Evolutionary conservation across 64 coral and sea anemone genomes (phyloP).

Genomic region (Actinia tenebrosa): DNA sequence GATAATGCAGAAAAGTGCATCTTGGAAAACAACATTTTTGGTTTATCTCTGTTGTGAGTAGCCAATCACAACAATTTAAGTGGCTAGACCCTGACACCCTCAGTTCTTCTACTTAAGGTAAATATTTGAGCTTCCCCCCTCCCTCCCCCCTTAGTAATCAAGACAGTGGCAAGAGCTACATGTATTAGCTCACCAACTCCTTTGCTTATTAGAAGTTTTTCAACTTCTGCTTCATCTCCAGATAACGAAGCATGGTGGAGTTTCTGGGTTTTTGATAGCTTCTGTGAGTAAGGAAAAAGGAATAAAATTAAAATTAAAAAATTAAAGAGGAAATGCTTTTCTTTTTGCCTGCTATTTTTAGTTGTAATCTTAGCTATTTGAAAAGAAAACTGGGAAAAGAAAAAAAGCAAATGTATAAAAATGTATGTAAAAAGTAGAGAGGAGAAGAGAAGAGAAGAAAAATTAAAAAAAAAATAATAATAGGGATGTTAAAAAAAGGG

Average conservation of each 20-base stretch:
- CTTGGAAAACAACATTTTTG: no score
- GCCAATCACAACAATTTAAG: no score
- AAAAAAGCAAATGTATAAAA: background rate
- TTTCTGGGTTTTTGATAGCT: slow-evolving; percentile 66
- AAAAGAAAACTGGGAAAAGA: background rate
- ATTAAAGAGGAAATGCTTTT: no score
- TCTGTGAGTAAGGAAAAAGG: slow-evolving; percentile 13
- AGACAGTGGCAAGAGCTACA: background rate
- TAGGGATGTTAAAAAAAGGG: no score
- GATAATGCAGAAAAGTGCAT: background rate
- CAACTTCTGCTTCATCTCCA: slow-evolving; percentile 64
- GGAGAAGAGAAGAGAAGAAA: no score
- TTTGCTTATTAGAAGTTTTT: slow-evolving; percentile 52
- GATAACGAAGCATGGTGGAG: slow-evolving; percentile 72
- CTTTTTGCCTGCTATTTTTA: no score
- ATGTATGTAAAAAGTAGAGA: background rate
- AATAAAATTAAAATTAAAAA: background rate
- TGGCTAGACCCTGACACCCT: no score
- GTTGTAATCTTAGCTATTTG: no score
- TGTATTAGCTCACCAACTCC: slow-evolving; percentile 59
- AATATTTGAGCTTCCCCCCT: background rate
- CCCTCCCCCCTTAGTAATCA: background rate
- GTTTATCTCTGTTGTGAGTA: no score
- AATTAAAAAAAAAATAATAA: no score
- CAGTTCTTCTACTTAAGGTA: no score